Conservation (phyloP, 2,797 vertebrate genomes). For the Sorex maritimensis region DNA sequence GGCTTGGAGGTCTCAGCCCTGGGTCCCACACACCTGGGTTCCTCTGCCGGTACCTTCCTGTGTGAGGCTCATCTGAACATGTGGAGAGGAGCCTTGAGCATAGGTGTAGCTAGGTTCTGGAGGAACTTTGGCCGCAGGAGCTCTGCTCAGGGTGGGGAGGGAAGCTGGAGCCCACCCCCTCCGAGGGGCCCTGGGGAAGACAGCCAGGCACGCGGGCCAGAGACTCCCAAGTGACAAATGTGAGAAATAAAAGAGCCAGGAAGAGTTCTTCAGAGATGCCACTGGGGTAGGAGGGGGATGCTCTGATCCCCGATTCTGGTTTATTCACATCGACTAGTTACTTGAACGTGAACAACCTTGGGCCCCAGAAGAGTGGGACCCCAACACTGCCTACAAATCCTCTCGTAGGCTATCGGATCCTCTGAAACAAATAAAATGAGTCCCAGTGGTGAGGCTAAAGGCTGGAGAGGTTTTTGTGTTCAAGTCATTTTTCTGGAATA, state of each 20-base stretch:
- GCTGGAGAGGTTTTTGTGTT: conserved; percentile 8
- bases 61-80: too few species aligned
- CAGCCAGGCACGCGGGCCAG: too few species aligned
- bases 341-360: not conserved
- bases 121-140: too few species aligned
- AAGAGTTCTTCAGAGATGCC: not conserved
- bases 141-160: too few species aligned
- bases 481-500: conserved; percentile 62
- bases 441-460: not conserved
- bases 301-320: not conserved
- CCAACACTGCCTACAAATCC: not conserved
- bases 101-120: too few species aligned
- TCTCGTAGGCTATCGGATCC: conserved; percentile 3
- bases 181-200: too few species aligned
- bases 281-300: too few species aligned
- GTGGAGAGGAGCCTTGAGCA: too few species aligned
- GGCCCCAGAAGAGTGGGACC: not conserved
- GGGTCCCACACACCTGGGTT: too few species aligned
- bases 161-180: too few species aligned
- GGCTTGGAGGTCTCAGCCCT: too few species aligned
- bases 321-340: not conserved
- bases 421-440: conserved; percentile 66
- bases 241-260: not conserved
- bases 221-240: not conserved
- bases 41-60: too few species aligned